Evolutionary conservation across 2,888 invertebrate genomes (phyloP).

Genomic region (Atethmia centrago): DNA sequence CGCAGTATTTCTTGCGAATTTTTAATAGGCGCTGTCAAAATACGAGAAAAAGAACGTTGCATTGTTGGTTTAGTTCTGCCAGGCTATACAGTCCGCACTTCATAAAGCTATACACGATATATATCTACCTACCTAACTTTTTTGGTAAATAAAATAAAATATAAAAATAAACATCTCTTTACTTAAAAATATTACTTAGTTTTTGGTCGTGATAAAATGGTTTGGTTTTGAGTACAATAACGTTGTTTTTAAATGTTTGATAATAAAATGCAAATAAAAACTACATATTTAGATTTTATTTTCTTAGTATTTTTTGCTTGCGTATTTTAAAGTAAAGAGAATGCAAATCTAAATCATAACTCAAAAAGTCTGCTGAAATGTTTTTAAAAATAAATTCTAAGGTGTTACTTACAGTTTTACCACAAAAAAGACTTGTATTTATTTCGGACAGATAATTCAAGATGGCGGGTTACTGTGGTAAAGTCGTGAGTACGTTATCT

Average conservation of each 20-base stretch:
- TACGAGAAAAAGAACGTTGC: conserved; percentile 16
- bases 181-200: conserved; percentile 39
- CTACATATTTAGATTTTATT: conserved; percentile 7
- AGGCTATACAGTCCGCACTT: conserved; percentile 48
- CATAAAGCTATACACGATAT: conserved; percentile 27
- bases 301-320: neutral
- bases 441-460: conserved; percentile 15
- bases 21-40: conserved; percentile 42
- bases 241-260: neutral
- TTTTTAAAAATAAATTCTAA: conserved; percentile 45
- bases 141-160: conserved; percentile 25
- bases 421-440: conserved; percentile 9
- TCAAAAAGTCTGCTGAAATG: conserved; percentile 56
- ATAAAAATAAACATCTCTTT: conserved; percentile 37
- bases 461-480: conserved; percentile 37
- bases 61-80: conserved; percentile 45
- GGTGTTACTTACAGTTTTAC: conserved; percentile 28
- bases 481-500: conserved; percentile 43
- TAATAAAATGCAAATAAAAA: conserved; percentile 29
- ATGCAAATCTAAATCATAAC: conserved; percentile 46
- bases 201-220: neutral
- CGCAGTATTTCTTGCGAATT: conserved; percentile 53
- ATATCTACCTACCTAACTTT: conserved; percentile 6
- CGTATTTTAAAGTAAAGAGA: conserved; percentile 52
- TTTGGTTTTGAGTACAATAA: conserved; percentile 37